Evolutionary conservation across 2,888 invertebrate species (phyloP), one percentile per base, ranked within the genome.

Genomic region (Horisme vitalbata): DNA sequence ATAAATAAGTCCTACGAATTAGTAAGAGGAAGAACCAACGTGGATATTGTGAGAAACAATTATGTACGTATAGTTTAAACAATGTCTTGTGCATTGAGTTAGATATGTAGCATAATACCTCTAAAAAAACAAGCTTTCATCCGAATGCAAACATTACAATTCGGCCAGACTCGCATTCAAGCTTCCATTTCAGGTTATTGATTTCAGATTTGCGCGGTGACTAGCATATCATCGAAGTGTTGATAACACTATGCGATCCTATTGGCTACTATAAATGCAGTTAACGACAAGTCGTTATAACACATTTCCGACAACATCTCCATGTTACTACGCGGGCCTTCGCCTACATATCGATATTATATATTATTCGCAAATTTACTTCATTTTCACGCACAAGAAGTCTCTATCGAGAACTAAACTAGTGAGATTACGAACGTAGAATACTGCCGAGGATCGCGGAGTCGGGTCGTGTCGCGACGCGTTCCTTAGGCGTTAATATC

Each of bases 401-500:
- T 48, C 27, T 38, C 37, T 23, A 27, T 43, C 37, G 35, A 45
- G 32, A 63, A 62, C 59, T 68, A 65, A 74, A 71, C 66, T 75
- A 78, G 71, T 63, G 79, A 80, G 77, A 75, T 73, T 71, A 64
- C 70, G 57, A 57, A 65, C 60, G 60, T 54, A 43, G 45, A 45
- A 44, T 41, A 61, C 56, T 44, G 62, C 49, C 41, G 49, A 48
- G 51, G 54, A 55, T 49, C 38, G 59, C 54, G 45, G 46, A 8
- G 26, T 26, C 27, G 30, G 27, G 43, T 41, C 24, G 34, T 39
- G 41, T 26, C 36, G 52, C 41, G 38, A 39, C 57, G 56, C 63
- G 75, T 77, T 79, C 75, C 85, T 82, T 80, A 84, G 83, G 83
- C 83, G 82, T 77, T 85, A 86, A 86, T 86, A 86, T 86, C 86